Base-by-base conservation (phyloP, 2,113 vertebrate genomes). In the Microcebus tavaratra region DNA sequence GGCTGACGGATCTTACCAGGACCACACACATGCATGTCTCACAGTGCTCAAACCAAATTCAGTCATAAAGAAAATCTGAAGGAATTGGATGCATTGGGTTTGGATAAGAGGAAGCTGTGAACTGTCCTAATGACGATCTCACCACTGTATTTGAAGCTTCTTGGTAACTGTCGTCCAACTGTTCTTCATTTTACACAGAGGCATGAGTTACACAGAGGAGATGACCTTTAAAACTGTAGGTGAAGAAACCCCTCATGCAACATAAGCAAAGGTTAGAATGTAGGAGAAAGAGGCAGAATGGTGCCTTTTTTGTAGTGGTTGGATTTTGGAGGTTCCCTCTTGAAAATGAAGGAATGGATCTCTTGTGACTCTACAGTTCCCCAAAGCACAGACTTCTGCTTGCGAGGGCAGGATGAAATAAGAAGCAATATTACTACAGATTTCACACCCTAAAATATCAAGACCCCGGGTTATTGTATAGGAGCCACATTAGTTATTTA, bases 21-120 rank as follows among this genome's bases (percentile, higher is more conserved):
- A n/a, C 70, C 87, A 75, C 15, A 3, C n/a, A 63, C 21, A 73
- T 59, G 23, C 23, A 39, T 61, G 10, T 79, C 57, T 88, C 70
- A 57, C 8, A 18, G 67, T 78, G 31, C 11, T 81, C 75, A 65
- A 53, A 67, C 61, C 72, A 79, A 67, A 94, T 90, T 97, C 50
- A 53, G 53, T 67, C 14, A 42, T 14, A 55, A 70, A 8, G 57
- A 90, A 83, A 87, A 11, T 57, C 27, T 61, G 9, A 80, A 94
- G 39, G 61, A 96, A 80, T 34, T 72, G 17, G 17, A 31, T 68
- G 95, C 83, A 91, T 36, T 72, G n/a, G 78, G 75, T 94, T 72
- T 87, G n/a, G 14, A 86, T 12, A 92, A 61, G 4, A 86, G 48
- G 70, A 92, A 92, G 39, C 55, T 45, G 21, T 45, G 57, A 20